A percentile compares a stretch with the other conserved stretches of the same genome.
These are phyloP conservation scores for Zosterops hypoxanthus DNA, from an alignment of 2,113 vertebrate genomes.

Conservation along the genomic window DNA sequence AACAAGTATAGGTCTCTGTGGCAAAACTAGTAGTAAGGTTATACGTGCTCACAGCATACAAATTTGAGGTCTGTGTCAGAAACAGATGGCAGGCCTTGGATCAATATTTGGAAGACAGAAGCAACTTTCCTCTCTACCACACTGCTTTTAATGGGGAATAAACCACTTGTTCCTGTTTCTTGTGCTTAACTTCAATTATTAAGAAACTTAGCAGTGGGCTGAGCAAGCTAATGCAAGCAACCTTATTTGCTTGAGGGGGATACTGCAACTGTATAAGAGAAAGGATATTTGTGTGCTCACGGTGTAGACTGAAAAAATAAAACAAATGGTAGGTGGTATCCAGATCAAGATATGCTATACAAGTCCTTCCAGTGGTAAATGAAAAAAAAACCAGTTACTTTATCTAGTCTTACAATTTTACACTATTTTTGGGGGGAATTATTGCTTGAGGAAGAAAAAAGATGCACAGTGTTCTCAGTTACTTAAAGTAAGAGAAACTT, in stretches of 20 bases:
- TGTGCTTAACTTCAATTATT: not conserved
- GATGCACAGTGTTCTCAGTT: not conserved
- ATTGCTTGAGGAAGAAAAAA: not conserved
- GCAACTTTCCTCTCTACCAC: not conserved
- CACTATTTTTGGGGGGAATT: not conserved
- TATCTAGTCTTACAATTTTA: not conserved
- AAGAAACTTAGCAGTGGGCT: not conserved
- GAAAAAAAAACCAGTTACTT: not conserved
- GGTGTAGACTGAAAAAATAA: not conserved
- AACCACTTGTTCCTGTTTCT: not conserved
- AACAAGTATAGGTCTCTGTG: not conserved
- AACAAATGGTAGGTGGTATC: not conserved
- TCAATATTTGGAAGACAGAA: not conserved
- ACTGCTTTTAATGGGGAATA: not conserved
- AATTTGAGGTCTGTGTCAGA: not conserved
- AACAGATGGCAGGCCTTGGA: not conserved
- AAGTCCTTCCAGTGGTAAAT: not conserved
- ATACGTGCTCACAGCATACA: rapidly evolving
- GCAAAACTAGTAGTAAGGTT: not conserved
- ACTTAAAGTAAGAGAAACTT: not conserved
- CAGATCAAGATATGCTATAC: not conserved
- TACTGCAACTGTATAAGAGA: not conserved
- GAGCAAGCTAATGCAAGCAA: not conserved
- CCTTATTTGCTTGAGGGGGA: not conserved
- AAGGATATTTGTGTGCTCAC: not conserved